These are phyloP conservation scores for Rhingia rostrata DNA, from an alignment of 2,888 invertebrate species.

Conservation along the genomic window DNA sequence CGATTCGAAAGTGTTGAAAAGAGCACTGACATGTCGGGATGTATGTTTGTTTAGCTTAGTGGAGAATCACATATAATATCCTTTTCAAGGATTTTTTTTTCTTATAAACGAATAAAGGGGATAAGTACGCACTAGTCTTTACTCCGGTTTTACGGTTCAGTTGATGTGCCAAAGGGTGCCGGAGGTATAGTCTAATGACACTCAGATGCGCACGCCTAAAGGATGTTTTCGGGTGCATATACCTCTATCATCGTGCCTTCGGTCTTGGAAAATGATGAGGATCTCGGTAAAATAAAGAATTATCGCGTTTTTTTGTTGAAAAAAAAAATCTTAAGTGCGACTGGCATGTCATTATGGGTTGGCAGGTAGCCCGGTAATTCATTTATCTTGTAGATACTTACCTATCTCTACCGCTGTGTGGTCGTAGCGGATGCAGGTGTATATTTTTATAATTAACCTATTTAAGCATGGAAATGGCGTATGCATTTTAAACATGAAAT, in stretches of 20 bases:
- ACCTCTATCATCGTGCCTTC: neutral
- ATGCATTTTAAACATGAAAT: constrained; percentile 13
- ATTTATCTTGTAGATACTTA: constrained; percentile 52
- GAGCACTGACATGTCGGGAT: constrained; percentile 1
- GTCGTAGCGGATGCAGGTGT: constrained; percentile 62
- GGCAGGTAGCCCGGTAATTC: constrained; percentile 42
- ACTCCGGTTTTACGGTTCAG: constrained; percentile 37
- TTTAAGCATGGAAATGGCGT: neutral
- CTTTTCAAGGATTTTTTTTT: constrained; percentile 18
- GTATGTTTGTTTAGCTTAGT: constrained; percentile 29
- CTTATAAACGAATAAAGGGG: constrained; percentile 9
- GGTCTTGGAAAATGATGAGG: constrained; percentile 7
- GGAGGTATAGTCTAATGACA: constrained; percentile 29
- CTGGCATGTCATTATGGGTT: constrained; percentile 15
- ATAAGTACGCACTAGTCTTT: constrained; percentile 4
- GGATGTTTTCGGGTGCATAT: constrained; percentile 8
- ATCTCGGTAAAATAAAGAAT: constrained; percentile 14
- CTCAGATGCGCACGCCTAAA: constrained; percentile 43
- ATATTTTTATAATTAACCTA: constrained; percentile 29
- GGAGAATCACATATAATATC: constrained; percentile 7
- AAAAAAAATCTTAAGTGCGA: constrained; percentile 8
- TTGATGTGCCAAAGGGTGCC: constrained; percentile 45
- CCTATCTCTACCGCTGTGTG: constrained; percentile 49
- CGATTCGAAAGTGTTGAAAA: constrained; percentile 30
- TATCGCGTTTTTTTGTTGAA: constrained; percentile 19